Evolutionary conservation across 2,888 invertebrate species (phyloP).

Genomic region (Dascillus cervinus): DNA sequence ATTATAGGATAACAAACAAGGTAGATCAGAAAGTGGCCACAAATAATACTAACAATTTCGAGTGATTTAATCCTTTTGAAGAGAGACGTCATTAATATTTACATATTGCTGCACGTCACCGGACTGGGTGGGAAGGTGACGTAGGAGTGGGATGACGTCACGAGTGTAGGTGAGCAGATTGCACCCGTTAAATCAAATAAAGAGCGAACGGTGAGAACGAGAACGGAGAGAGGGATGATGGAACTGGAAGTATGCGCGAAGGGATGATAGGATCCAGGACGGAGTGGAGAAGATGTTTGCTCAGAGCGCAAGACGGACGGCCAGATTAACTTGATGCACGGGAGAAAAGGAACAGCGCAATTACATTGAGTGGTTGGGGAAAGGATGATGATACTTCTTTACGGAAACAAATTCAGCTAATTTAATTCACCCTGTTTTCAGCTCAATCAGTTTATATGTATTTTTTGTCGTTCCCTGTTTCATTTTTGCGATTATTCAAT

Average conservation of each 20-base stretch:
- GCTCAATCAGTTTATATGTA: too few relatives aligned
- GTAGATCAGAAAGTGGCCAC: too few relatives aligned
- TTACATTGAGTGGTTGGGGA: constrained; percentile 10
- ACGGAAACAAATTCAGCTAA: too few relatives aligned
- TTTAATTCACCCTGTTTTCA: too few relatives aligned
- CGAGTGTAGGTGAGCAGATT: constrained; percentile 24
- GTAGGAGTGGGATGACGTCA: constrained; percentile 19
- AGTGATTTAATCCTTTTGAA: too few relatives aligned
- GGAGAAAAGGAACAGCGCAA: constrained; percentile 16
- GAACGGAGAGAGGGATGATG: constrained; percentile 24
- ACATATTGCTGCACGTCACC: constrained; percentile 23
- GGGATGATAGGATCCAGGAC: constrained; percentile 14
- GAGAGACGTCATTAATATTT: too few relatives aligned
- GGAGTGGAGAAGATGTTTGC: constrained; percentile 20
- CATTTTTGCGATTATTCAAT: too few relatives aligned
- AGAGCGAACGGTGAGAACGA: constrained; percentile 27
- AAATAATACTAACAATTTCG: too few relatives aligned
- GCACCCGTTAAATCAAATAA: constrained; percentile 29
- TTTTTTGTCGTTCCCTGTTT: too few relatives aligned
- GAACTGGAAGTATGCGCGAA: too few relatives aligned
- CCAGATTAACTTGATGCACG: constrained; percentile 28
- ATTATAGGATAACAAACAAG: too few relatives aligned
- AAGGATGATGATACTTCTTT: too few relatives aligned
- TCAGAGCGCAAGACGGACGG: constrained; percentile 24
- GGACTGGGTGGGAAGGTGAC: constrained; percentile 17